phyloP scores from a whole-genome alignment of 2,888 invertebrate species.

The Acronicta alni region DNA sequence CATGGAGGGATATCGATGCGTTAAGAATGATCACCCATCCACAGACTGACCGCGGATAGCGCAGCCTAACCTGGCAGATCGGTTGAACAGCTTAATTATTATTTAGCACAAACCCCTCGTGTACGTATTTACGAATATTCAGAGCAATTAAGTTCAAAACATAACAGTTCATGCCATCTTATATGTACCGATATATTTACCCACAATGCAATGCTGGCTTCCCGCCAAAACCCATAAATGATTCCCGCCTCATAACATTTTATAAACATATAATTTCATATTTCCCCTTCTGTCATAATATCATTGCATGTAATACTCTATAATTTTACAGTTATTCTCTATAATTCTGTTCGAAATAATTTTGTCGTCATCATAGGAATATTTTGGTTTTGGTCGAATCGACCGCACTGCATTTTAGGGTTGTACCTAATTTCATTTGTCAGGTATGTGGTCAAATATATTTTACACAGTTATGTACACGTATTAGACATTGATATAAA shows the following conservation, averaged over 20 bases:
- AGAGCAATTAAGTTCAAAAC: conserved; percentile 17
- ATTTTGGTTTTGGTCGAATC: conserved; percentile 1
- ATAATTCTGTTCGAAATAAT: conserved; percentile 23
- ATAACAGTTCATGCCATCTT: conserved; percentile 12
- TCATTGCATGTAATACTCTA: conserved; percentile 4
- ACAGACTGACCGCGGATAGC: too few relatives aligned
- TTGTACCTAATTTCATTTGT: conserved; percentile 5
- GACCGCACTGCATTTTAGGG: conserved; percentile 17
- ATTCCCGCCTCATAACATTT: conserved; percentile 37
- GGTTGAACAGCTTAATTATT: too few relatives aligned
- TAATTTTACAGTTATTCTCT: conserved; percentile 1
- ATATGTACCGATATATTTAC: conserved; percentile 13
- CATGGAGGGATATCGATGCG: too few relatives aligned
- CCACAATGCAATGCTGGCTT: conserved; percentile 33
- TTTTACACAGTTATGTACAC: too few relatives aligned
- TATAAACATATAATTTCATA: conserved; percentile 31
- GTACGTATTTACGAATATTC: conserved; percentile 16
- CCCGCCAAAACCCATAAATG: conserved; percentile 31
- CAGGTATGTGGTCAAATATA: too few relatives aligned
- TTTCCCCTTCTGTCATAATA: conserved; percentile 16
- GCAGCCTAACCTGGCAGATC: too few relatives aligned
- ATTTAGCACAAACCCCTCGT: neutral
- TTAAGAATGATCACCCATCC: too few relatives aligned
- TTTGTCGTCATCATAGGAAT: conserved; percentile 13
- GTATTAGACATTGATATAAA: too few relatives aligned